phyloP scores from a whole-genome alignment of 2,797 vertebrate species.

The Sarcophilus harrisii region DNA sequence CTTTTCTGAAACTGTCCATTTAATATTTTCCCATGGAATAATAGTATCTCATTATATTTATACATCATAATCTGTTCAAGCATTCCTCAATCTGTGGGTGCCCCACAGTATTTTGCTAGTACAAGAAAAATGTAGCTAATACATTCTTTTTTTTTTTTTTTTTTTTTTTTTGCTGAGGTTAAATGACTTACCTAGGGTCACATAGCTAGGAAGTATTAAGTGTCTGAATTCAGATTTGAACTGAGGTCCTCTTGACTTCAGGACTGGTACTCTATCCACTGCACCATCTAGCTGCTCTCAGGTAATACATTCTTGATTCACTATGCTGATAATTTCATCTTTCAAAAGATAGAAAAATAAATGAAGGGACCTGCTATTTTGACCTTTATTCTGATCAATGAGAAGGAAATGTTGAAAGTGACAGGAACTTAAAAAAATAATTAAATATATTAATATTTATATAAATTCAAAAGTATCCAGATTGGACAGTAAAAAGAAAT shows the following conservation, averaged over 20 bases:
- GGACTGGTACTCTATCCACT: too few relatives aligned
- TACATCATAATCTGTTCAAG: not conserved
- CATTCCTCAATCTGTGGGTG: not conserved
- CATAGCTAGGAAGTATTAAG: too few relatives aligned
- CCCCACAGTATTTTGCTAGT: not conserved
- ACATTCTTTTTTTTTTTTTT: not conserved
- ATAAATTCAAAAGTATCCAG: not conserved
- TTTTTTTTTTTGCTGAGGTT: not conserved
- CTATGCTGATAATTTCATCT: not conserved
- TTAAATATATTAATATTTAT: not conserved
- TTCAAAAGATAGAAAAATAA: not conserved
- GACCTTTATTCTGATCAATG: not conserved
- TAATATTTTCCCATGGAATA: not conserved
- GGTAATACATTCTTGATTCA: not conserved
- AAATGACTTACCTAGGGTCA: too few relatives aligned
- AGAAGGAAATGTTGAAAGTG: not conserved
- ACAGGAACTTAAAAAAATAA: not conserved
- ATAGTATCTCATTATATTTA: not conserved
- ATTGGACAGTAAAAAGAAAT: not conserved
- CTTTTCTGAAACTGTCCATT: not conserved
- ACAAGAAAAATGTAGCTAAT: not conserved
- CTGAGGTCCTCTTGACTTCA: too few relatives aligned
- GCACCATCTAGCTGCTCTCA: too few relatives aligned
- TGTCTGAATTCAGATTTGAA: too few relatives aligned
- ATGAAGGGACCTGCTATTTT: not conserved